A percentile compares a stretch with the other conserved stretches of the same genome.
These are phyloP conservation scores for Drosophila niveifrons DNA, from an alignment of 2,888 invertebrate genomes.

Conservation along the genomic window DNA sequence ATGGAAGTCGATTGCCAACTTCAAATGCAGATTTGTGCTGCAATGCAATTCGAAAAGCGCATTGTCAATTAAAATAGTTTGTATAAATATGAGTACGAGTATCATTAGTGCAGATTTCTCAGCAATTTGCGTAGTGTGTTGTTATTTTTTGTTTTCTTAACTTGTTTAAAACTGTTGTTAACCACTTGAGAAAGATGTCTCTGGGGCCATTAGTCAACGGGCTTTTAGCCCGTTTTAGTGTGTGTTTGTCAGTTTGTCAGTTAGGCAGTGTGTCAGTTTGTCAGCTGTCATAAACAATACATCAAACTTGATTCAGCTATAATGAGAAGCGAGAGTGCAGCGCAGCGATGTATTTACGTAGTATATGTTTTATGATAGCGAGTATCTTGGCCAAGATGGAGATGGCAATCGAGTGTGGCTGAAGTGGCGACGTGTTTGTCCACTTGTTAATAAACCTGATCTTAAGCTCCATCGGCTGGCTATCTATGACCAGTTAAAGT, in stretches of 20 bases:
- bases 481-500: conserved; percentile 59
- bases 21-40: neutral
- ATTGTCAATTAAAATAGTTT: conserved; percentile 12
- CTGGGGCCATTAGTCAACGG: conserved; percentile 24
- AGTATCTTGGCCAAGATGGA: conserved; percentile 35
- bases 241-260: conserved; percentile 49
- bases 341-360: conserved; percentile 9
- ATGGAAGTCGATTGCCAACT: neutral
- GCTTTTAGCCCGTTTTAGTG: conserved; percentile 17
- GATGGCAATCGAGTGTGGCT: conserved; percentile 11
- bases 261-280: conserved; percentile 36
- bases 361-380: conserved; percentile 52
- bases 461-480: conserved; percentile 15
- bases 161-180: conserved; percentile 13
- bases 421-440: conserved; percentile 56
- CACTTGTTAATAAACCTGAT: conserved; percentile 62
- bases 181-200: conserved; percentile 19
- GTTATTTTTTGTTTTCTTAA: neutral
- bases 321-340: conserved; percentile 21
- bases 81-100: conserved; percentile 1
- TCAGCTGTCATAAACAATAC: conserved; percentile 63
- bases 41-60: neutral
- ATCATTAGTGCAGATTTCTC: conserved; percentile 10
- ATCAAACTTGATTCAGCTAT: conserved; percentile 51
- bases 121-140: conserved; percentile 7